Percentiles rank a stretch among this genome's conserved stretches.
phyloP scores from a whole-genome alignment of 2,113 vertebrate species.

The Notiomystis cincta region DNA sequence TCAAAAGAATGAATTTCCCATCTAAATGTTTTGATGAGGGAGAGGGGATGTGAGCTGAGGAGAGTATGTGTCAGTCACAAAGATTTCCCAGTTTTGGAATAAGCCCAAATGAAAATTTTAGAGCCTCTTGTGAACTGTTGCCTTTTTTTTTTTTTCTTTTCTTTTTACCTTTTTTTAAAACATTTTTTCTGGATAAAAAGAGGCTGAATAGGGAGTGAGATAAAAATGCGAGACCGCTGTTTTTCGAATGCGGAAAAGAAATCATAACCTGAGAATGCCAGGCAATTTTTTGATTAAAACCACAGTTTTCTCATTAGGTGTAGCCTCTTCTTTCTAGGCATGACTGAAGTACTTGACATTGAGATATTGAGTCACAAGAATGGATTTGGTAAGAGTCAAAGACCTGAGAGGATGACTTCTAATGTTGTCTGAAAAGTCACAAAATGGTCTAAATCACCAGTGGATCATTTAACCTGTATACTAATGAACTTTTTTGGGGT shows the following conservation, averaged over 20 bases:
- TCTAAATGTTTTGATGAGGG: not conserved
- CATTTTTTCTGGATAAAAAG: not conserved
- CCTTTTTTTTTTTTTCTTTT: too few species aligned
- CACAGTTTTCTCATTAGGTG: not conserved
- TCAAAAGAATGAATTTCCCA: not conserved
- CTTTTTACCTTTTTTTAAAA: too few species aligned
- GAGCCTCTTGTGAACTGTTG: not conserved
- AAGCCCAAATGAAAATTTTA: not conserved
- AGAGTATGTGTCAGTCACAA: not conserved
- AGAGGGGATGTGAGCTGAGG: not conserved
- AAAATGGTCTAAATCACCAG: not conserved
- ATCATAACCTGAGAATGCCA: not conserved
- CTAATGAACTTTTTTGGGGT: not conserved
- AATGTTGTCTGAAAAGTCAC: not conserved
- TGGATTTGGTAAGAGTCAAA: not conserved
- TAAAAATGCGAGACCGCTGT: not conserved
- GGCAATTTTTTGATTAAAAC: not conserved
- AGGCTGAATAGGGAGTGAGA: not conserved
- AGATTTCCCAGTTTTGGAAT: not conserved
- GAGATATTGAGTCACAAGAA: not conserved
- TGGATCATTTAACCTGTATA: not conserved
- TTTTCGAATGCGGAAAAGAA: not conserved
- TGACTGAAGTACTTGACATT: not conserved
- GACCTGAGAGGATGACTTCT: not conserved
- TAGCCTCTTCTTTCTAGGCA: not conserved